phyloP scores from a whole-genome alignment of 2,888 invertebrate species.

The Macrosiphum euphorbiae region DNA sequence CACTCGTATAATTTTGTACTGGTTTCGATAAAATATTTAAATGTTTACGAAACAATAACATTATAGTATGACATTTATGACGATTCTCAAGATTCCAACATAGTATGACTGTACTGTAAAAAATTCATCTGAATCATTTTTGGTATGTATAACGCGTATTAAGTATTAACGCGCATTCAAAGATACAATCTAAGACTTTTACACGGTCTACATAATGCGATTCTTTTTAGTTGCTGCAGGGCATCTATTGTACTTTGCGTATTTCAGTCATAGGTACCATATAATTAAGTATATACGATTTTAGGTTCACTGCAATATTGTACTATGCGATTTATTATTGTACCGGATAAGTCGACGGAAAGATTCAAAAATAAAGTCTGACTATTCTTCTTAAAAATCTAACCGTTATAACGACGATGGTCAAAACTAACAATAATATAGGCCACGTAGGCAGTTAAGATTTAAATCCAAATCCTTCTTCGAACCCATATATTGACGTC shows the following conservation, averaged over 20 bases:
- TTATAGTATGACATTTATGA: background rate
- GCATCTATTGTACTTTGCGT: background rate
- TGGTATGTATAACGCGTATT: background rate
- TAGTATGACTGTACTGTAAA: background rate
- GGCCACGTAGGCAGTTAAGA: background rate
- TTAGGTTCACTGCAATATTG: background rate
- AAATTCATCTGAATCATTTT: background rate
- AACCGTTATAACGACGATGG: background rate
- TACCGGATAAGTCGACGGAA: background rate
- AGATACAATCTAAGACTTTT: background rate
- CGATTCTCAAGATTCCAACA: background rate
- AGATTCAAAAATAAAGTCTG: background rate
- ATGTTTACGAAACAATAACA: background rate
- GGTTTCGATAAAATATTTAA: background rate
- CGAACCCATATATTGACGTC: background rate
- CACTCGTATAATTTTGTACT: background rate
- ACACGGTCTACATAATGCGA: background rate
- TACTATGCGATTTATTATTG: background rate
- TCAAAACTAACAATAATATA: background rate
- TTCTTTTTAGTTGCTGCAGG: background rate
- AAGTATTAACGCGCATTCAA: background rate
- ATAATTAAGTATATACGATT: background rate
- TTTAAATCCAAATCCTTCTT: background rate
- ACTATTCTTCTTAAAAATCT: background rate
- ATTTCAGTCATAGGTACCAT: background rate